Evolutionary conservation across 2,888 invertebrate genomes (phyloP).

Genomic region (Hydriomena furcata): DNA sequence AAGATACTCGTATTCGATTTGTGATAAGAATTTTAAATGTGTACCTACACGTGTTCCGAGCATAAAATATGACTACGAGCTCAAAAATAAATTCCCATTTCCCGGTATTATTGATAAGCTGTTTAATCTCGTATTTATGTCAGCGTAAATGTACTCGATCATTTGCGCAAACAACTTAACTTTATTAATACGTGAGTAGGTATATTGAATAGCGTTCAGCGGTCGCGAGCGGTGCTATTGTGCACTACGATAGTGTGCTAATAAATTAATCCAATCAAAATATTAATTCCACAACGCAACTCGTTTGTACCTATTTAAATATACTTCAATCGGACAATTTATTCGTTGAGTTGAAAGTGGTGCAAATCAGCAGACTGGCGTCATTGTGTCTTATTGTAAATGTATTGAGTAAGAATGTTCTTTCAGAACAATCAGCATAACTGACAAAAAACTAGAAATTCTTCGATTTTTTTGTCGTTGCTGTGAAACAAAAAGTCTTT

Average conservation of each 20-base stretch:
- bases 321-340: slow-evolving; percentile 72
- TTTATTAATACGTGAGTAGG: slow-evolving; percentile 20
- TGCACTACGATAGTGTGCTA: slow-evolving; percentile 69
- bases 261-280: slow-evolving; percentile 82
- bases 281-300: slow-evolving; percentile 75
- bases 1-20: slow-evolving; percentile 18
- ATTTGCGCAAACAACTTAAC: slow-evolving; percentile 21
- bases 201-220: slow-evolving; percentile 18
- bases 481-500: too few species aligned
- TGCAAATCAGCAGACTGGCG: too few species aligned
- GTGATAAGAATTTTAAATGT: slow-evolving; percentile 19
- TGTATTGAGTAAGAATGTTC: too few species aligned
- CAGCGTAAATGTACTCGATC: slow-evolving; percentile 21
- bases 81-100: slow-evolving; percentile 17
- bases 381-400: too few species aligned
- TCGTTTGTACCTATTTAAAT: slow-evolving; percentile 58
- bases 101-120: slow-evolving; percentile 23
- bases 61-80: slow-evolving; percentile 6
- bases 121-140: slow-evolving; percentile 21
- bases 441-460: too few species aligned
- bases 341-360: slow-evolving; percentile 62
- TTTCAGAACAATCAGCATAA: too few species aligned
- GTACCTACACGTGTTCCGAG: slow-evolving; percentile 12
- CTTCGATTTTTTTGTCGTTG: too few species aligned
- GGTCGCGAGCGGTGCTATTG: slow-evolving; percentile 53